Evolutionary conservation across 2,888 invertebrate species (phyloP), one percentile per base, ranked within the genome.

Genomic region (Caenorhabditis parvicauda): DNA sequence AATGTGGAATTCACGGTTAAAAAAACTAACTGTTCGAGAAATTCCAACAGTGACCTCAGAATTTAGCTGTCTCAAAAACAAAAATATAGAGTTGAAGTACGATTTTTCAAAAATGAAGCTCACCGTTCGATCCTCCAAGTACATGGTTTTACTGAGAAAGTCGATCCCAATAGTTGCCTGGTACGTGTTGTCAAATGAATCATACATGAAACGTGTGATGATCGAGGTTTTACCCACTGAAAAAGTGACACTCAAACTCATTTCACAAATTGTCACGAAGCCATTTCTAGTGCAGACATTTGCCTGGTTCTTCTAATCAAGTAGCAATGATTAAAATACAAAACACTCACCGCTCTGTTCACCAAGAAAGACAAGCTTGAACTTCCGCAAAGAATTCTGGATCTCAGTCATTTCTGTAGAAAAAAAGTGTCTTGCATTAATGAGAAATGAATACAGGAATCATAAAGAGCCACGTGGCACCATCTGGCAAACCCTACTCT

Each of bases 91-190:
- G 29, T 22, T 29, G 5, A 14, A n/a, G n/a, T n/a, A 39, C n/a
- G 7, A 7, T 12, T 39, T 39, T 39, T 39, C 41, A 7, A 39
- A 19, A 9, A 5, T 3, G 9, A 19, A 19, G 47, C 50, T 46
- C 17, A 87, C 87, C 64, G 96, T 98, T 84, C 95, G 89, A 85
- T 98, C 96, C 86, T 98, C 96, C 81, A 98, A 86, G 86, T 98
- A 98, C 96, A 98, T 96, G 24, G 96, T 98, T 87, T 98, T 98
- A 76, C 95, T 96, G 82, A 98, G 87, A 86, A 98, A 98, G 86
- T 98, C 96, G 84, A 98, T 98, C 79, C 96, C 96, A 84, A 98
- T 98, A 74, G 96, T 98, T 75, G 96, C 96, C 89, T 96, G 96
- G 86, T 98, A 98, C 81, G 95, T 96, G 86, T 95, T 96, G 87